Evolutionary conservation across 2,113 vertebrate genomes (phyloP).

Genomic region (Bos taurus): DNA sequence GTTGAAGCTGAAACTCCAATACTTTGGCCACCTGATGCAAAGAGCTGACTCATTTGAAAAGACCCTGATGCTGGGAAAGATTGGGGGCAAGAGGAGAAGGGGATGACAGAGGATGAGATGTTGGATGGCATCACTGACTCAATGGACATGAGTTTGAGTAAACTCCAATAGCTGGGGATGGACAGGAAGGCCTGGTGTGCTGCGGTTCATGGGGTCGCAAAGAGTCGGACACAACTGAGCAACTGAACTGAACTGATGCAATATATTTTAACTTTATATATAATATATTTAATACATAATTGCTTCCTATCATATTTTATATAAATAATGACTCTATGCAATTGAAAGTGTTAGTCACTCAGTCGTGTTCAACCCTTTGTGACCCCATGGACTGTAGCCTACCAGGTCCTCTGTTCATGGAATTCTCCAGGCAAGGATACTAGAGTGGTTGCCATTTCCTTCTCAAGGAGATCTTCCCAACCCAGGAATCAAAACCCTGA

Average conservation of each 20-base stretch:
- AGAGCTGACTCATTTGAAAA: too few species aligned
- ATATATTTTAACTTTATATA: background rate
- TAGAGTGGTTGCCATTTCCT: background rate
- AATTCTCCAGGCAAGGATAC: background rate
- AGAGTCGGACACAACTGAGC: fast-evolving
- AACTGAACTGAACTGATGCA: too few species aligned
- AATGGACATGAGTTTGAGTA: too few species aligned
- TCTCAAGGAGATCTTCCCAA: background rate
- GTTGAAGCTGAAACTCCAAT: too few species aligned
- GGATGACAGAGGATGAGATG: too few species aligned
- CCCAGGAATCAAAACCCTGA: background rate
- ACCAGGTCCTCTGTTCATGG: background rate
- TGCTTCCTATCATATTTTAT: background rate
- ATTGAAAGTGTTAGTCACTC: background rate
- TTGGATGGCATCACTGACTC: too few species aligned
- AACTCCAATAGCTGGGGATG: too few species aligned
- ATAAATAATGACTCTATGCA: background rate
- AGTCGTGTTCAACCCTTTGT: background rate
- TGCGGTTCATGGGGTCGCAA: too few species aligned
- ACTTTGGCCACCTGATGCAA: too few species aligned
- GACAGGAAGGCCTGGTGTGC: too few species aligned
- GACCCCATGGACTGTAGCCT: background rate
- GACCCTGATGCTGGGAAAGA: too few species aligned
- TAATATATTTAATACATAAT: background rate
- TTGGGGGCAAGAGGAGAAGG: too few species aligned